Percentiles rank a stretch among this genome's conserved stretches.
Evolutionary conservation across 2,888 invertebrate species (phyloP).

Genomic region (Norana najaformis): DNA sequence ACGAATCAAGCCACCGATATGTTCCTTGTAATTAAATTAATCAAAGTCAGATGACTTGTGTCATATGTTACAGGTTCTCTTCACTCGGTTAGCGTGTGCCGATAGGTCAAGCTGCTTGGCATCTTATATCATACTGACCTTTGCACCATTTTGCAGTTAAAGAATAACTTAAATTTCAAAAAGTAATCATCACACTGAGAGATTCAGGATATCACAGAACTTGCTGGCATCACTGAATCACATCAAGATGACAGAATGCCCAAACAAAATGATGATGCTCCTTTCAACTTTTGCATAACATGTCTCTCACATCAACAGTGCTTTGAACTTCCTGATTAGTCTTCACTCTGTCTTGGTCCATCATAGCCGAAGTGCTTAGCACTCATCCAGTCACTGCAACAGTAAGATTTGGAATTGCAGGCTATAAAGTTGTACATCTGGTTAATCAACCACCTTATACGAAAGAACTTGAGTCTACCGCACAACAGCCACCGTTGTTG

Average conservation of each 20-base stretch:
- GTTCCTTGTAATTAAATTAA: neutral
- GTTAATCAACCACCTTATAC: neutral
- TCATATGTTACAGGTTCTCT: neutral
- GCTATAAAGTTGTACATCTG: neutral
- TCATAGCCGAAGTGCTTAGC: neutral
- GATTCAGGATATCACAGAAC: neutral
- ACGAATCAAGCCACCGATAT: neutral
- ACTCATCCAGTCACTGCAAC: neutral
- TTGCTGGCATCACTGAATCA: neutral
- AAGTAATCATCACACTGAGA: neutral
- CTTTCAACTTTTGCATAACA: neutral
- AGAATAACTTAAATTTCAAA: neutral
- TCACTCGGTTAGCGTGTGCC: neutral
- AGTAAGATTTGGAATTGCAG: neutral
- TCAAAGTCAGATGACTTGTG: neutral
- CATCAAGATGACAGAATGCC: neutral
- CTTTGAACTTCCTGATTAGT: neutral
- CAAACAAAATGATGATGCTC: neutral
- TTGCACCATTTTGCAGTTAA: neutral
- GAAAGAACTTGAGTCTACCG: constrained; percentile 7
- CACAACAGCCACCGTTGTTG: constrained; percentile 50
- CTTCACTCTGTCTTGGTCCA: neutral
- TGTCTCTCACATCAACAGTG: neutral
- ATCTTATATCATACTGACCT: neutral
- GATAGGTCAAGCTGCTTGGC: neutral